Evolutionary conservation across 2,113 vertebrate genomes (phyloP).

Genomic region (Dolichallabes microphthalmus): DNA sequence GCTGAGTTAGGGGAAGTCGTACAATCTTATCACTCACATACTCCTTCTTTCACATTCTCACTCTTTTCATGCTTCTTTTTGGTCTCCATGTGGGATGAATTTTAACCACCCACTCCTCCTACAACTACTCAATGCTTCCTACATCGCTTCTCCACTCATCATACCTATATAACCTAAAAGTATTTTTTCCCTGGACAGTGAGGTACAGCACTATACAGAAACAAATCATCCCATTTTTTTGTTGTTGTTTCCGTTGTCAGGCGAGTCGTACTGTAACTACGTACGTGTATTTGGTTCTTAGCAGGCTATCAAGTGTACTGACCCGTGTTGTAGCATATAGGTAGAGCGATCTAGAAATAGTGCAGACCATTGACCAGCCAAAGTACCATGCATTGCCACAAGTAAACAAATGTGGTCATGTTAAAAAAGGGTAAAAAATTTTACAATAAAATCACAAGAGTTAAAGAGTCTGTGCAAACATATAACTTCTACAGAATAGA

Average conservation of each 20-base stretch:
- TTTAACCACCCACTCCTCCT: slow-evolving; percentile 71
- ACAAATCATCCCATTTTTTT: background rate
- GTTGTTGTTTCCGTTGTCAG: background rate
- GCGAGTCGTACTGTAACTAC: background rate
- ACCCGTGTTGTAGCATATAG: background rate
- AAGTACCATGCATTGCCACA: background rate
- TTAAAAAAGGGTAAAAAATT: background rate
- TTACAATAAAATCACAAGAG: background rate
- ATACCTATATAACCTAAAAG: slow-evolving; percentile 31
- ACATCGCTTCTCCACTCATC: slow-evolving; percentile 25
- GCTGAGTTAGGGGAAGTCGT: slow-evolving; percentile 68
- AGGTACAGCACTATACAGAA: background rate
- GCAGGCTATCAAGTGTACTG: background rate
- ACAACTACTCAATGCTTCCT: background rate
- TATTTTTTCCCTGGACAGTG: background rate
- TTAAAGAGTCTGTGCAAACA: background rate
- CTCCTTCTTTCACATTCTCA: slow-evolving; percentile 45
- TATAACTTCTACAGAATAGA: background rate
- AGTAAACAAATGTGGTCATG: background rate
- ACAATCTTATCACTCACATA: slow-evolving; percentile 73
- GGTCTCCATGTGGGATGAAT: slow-evolving; percentile 79
- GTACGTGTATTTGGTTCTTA: background rate
- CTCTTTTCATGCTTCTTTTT: slow-evolving; percentile 73
- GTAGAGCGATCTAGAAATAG: background rate
- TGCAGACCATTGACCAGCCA: background rate